Base-by-base conservation (phyloP, 2,888 invertebrate species). In the Mylabris sibirica region DNA sequence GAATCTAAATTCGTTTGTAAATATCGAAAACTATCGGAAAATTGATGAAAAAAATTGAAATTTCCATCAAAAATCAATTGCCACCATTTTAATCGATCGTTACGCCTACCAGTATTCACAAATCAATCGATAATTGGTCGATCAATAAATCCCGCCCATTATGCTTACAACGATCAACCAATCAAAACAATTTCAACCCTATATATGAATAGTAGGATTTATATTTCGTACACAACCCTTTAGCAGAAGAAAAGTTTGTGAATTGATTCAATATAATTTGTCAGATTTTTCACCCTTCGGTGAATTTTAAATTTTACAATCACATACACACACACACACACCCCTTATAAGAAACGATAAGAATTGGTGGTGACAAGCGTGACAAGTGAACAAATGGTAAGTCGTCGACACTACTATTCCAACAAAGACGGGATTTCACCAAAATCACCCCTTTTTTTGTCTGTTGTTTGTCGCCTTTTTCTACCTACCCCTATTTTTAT, bases 321-420 rank as follows among this genome's bases (percentile, higher is more conserved):
- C 44, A 44, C 44, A 44, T 3, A 38, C 3, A 14, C 12, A 38
- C 38, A 38, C 38, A 38, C 11, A 38, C 14, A 14, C 14, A 38
- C 38, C 44, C 17, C 44, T 44, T 44, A 17, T 44, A 14, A 41
- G n/a, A n/a, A 41, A 41, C 41, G 41, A 41, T 14, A 41, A 44
- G 44, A 49, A 49, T 49, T 49, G 49, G 20, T 49, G 49, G 49
- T 11, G 49, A 49, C 49, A 49, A 49, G 49, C 49, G 49, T 49
- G 49, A 49, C 49, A 49, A 49, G 20, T 49, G 49, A 17, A 49
- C 49, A 49, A 49, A 49, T 49, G 49, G 49, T 20, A 49, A 20
- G 3, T 49, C 49, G 49, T 20, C 49, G 49, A 17, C 49, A 49
- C 9, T 3, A 49, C 9, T 17, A 17, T 17, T 44, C 6, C 44